Conservation (phyloP, 2,113 vertebrate species). For the Lycaon pictus region DNA sequence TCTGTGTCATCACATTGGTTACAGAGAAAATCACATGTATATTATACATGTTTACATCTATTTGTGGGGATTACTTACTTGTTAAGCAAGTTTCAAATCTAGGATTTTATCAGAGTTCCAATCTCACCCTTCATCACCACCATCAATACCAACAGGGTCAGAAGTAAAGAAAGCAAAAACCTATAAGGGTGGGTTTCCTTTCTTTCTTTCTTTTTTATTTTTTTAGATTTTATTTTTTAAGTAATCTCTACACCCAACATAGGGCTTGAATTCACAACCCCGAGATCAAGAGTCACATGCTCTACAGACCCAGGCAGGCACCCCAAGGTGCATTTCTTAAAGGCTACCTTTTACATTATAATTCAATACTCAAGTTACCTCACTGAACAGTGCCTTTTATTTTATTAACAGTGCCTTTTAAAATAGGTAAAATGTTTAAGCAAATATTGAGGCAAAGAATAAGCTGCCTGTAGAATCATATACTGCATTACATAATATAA, state of each 20-base stretch:
- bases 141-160: neutral
- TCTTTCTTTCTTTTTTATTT: no score
- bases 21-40: neutral
- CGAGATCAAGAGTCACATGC: neutral
- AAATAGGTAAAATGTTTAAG: constrained; percentile 7
- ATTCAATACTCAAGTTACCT: neutral
- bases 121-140: neutral
- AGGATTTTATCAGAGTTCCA: constrained; percentile 25
- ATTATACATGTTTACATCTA: neutral
- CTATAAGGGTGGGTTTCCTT: neutral
- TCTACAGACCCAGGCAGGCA: neutral
- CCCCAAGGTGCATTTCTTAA: neutral
- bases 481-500: constrained; percentile 40
- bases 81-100: constrained; percentile 42
- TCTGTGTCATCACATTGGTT: neutral
- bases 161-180: constrained; percentile 32
- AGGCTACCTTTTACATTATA: neutral
- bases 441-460: neutral
- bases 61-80: neutral
- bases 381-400: constrained; percentile 26
- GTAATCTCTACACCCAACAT: neutral
- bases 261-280: neutral
- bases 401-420: neutral
- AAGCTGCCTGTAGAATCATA: neutral
- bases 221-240: neutral